Base-by-base conservation (phyloP, 1,140 invertebrate species). In the Fopius arisanus region DNA sequence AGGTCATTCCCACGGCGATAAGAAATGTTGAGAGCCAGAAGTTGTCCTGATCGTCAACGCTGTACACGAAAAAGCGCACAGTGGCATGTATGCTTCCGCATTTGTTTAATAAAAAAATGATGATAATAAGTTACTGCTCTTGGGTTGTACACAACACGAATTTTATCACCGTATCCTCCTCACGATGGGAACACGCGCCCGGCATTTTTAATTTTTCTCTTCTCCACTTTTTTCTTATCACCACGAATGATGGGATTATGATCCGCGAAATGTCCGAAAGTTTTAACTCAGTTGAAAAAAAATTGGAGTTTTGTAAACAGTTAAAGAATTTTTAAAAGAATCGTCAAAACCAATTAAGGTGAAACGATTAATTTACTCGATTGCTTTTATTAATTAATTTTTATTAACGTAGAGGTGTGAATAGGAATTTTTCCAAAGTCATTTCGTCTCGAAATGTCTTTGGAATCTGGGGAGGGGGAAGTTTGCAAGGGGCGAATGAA, bases 141-240 rank as follows among this genome's bases (percentile, higher is more conserved):
- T n/a, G n/a, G n/a, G n/a, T n/a, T 7, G 10, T 62, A 43, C 21
- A 48, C n/a, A 9, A 29, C 9, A 28, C 14, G 41, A 69, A 75
- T 48, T 69, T 75, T 72, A 75, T 75, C 74, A 71, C 70, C 66
- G 28, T 65, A 72, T 75, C 70, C 28, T 43, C 62, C 48, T 71
- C 69, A 72, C 74, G 69, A 12, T 51, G 21, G 51, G 12, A 31
- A 31, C 23, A 70, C 48, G 70, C 40, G 70, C 19, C 26, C 48
- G 21, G 74, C 63, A 75, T 75, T 72, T 72, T 63, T 69, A 72
- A 75, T 72, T 21, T 62, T 70, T 28, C 54, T 28, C 12, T 3
- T 28, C 54, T 26, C 54, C 54, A 59, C 54, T 26, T 59, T 28
- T 28, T 63, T 33, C 48, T 21, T 37, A 59, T 59, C 28, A n/a